Percentiles rank a stretch among this genome's conserved stretches.
phyloP scores from a whole-genome alignment of 2,113 vertebrate species.

The Triplophysa siluroides region DNA sequence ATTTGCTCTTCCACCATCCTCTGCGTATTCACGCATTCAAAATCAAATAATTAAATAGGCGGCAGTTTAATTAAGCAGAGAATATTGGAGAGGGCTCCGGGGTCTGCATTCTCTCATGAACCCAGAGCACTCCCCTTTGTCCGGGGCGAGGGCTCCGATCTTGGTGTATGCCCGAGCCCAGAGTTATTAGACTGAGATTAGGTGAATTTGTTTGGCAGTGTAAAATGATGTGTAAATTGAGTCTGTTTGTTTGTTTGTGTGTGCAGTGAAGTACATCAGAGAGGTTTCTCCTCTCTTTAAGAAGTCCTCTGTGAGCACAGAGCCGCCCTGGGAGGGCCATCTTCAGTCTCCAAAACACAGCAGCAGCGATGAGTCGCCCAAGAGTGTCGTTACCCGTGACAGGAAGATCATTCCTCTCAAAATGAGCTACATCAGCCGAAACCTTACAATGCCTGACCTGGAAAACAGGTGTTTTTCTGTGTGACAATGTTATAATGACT shows the following conservation, averaged over 20 bases:
- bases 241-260: background rate
- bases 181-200: no score
- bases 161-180: no score
- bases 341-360: slow-evolving; percentile 84
- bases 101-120: no score
- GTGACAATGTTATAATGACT: background rate
- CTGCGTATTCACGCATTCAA: no score
- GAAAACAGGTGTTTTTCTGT: slow-evolving; percentile 84
- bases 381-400: slow-evolving; percentile 81
- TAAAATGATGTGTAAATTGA: background rate
- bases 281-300: slow-evolving; percentile 95
- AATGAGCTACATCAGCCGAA: slow-evolving; percentile 94
- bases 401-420: slow-evolving; percentile 90
- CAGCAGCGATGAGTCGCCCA: slow-evolving; percentile 87
- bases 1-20: no score
- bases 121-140: no score
- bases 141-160: no score
- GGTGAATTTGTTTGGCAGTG: no score
- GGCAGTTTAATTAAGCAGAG: no score
- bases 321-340: slow-evolving; percentile 88
- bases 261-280: slow-evolving; percentile 90
- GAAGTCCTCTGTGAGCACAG: slow-evolving; percentile 88
- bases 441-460: slow-evolving; percentile 94
- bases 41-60: no score
- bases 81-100: no score